Base-by-base conservation (phyloP, 2,888 invertebrate genomes). In the Sacculina carcini region DNA sequence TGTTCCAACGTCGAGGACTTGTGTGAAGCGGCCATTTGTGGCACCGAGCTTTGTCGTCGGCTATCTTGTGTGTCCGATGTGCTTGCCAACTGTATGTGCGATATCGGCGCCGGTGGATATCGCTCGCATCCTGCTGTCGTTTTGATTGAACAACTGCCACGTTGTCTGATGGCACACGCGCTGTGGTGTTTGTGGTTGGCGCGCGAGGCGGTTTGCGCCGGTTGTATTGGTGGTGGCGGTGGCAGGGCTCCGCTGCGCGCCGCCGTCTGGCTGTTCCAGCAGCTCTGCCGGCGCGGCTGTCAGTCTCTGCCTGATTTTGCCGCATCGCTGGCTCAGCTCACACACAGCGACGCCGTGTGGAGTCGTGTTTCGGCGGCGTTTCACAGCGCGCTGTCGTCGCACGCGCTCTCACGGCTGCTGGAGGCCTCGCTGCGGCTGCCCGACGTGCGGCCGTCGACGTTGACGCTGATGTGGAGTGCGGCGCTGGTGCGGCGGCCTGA, bases 11-110 rank as follows among this genome's bases (percentile, higher is more conserved):
- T n/a, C n/a, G n/a, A n/a, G n/a, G n/a, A n/a, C n/a, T n/a, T n/a
- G n/a, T n/a, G 28, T 12, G 31, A 42, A 5, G 28, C 34, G 12
- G 34, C 40, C 24, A 16, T 40, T 19, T 26, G 39, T 16, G 48
- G 31, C 29, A 68, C 70, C 53, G 67, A 66, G 32, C 72, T 71
- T 23, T 67, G 78, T 0, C 78, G 78, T 60, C 59, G 73, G 46
- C 59, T 82, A 50, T 65, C 74, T 7, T 77, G 78, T 2, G 59
- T 84, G 49, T 82, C 84, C 0, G 74, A 69, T 58, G 67, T 77
- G 56, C 66, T 83, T 39, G 78, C 80, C 9, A 85, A 85, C 61
- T 70, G 69, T 58, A 58, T 76, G 28, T 65, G 73, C n/a, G 54
- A 67, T 66, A 2, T 66, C 72, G 29, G 66, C 73, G 5, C 72